Evolutionary conservation across 2,113 vertebrate species (phyloP).

Genomic region (Catharus fuscescens): DNA sequence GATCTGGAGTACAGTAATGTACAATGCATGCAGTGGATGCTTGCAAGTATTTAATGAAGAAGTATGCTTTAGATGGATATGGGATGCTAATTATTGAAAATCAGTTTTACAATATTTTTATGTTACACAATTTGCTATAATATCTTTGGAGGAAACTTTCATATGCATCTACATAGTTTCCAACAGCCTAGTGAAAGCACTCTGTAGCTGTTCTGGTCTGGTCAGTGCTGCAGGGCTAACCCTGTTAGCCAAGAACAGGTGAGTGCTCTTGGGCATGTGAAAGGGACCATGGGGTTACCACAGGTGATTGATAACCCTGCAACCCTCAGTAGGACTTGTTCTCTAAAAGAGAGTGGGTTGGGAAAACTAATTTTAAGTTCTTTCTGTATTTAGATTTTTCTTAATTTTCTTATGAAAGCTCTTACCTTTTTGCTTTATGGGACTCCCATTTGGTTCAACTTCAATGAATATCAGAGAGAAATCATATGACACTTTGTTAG

Average conservation of each 20-base stretch:
- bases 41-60: background rate
- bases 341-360: background rate
- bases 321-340: background rate
- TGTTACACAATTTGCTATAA: background rate
- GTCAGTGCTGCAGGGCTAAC: background rate
- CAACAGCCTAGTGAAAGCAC: background rate
- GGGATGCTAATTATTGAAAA: background rate
- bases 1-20: background rate
- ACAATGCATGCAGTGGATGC: background rate
- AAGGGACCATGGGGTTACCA: rapidly evolving
- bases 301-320: rapidly evolving
- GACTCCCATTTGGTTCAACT: background rate
- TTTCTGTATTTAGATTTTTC: background rate
- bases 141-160: background rate
- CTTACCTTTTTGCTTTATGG: constrained; percentile 9
- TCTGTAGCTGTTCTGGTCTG: background rate
- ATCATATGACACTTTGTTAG: background rate
- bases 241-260: rapidly evolving
- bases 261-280: rapidly evolving
- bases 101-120: background rate
- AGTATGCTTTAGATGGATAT: background rate
- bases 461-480: background rate
- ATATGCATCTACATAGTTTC: background rate
- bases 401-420: background rate
- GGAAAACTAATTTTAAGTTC: background rate